These are phyloP conservation scores for Nemotelus pantherinus DNA, from an alignment of 2,888 invertebrate species.

Conservation along the genomic window DNA sequence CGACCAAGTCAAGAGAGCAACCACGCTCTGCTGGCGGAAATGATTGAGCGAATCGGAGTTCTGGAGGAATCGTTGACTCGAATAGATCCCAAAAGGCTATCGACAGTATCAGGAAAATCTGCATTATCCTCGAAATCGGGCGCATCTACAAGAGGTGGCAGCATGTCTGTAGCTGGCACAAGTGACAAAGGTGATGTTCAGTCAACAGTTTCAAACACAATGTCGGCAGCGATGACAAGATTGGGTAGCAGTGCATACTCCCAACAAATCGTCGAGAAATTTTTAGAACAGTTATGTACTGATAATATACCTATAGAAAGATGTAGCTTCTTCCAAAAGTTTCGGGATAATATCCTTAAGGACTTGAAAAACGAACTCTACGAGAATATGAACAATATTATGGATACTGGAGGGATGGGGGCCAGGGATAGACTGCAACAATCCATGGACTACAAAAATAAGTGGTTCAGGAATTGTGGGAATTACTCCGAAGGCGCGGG, in stretches of 20 bases:
- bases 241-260: no score
- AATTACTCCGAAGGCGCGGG: neutral
- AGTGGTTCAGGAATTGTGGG: slow-evolving; percentile 1
- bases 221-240: no score
- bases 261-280: neutral
- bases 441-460: neutral
- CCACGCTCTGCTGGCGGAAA: neutral
- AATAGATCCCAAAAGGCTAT: neutral
- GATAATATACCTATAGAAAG: neutral
- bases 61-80: slow-evolving; percentile 6
- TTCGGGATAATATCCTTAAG: neutral
- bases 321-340: neutral
- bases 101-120: neutral
- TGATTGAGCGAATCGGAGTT: neutral
- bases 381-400: neutral
- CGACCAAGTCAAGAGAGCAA: neutral
- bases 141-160: neutral
- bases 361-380: neutral
- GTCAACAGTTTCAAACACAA: no score
- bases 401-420: neutral
- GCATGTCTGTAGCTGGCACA: no score
- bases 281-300: neutral
- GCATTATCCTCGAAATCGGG: neutral
- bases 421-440: no score
- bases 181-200: no score